Evolutionary conservation across 2,888 invertebrate species (phyloP).

Genomic region (Ophonus ardosiacus): DNA sequence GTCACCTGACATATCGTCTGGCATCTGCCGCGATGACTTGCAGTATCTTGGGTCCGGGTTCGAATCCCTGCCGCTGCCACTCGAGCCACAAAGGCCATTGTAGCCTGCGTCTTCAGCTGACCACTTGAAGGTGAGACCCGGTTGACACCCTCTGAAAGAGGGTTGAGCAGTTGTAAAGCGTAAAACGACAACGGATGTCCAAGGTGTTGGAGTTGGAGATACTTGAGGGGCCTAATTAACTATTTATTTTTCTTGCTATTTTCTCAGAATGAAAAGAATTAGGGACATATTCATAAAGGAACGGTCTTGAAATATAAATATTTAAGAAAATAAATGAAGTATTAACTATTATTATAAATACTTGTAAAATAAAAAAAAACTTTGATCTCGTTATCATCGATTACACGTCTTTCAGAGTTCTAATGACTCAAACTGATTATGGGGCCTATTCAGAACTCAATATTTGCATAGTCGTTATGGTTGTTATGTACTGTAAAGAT

Average conservation of each 20-base stretch:
- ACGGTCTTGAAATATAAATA: background rate
- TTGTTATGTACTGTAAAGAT: too few species aligned
- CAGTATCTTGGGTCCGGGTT: slow-evolving; percentile 4
- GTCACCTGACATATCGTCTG: background rate
- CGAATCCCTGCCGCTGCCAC: slow-evolving; percentile 19
- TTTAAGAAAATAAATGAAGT: background rate
- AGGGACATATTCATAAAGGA: background rate
- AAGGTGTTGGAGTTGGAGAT: background rate
- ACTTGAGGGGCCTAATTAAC: slow-evolving; percentile 20
- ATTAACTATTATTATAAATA: background rate
- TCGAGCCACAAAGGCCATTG: slow-evolving; percentile 54
- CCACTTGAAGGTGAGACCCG: slow-evolving; percentile 24
- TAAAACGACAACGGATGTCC: slow-evolving; percentile 49
- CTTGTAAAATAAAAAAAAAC: too few species aligned
- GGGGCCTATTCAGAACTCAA: too few species aligned
- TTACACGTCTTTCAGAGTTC: too few species aligned
- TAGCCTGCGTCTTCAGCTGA: slow-evolving; percentile 9
- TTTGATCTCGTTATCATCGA: too few species aligned
- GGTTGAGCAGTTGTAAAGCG: slow-evolving; percentile 52
- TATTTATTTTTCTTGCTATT: background rate
- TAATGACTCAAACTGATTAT: too few species aligned
- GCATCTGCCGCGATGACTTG: slow-evolving; percentile 16
- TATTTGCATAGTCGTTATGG: too few species aligned
- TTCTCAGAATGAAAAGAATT: background rate
- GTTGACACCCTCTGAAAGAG: slow-evolving; percentile 24